phyloP scores from a whole-genome alignment of 2,888 invertebrate genomes.

The Cepaea hortensis region DNA sequence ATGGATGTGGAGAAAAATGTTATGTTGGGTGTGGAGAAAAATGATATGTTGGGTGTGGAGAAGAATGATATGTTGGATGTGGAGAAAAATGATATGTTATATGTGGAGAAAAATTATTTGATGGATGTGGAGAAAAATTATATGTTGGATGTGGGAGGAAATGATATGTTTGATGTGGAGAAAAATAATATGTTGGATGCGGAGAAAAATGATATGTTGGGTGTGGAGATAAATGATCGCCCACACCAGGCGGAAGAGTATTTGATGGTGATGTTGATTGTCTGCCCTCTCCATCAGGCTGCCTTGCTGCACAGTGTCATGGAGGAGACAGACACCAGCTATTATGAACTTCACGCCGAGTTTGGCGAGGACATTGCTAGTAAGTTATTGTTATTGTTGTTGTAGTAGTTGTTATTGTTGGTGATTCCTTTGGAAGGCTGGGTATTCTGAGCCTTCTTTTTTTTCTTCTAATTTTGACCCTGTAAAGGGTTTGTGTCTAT shows the following conservation, averaged over 20 bases:
- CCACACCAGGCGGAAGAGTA: too few relatives aligned
- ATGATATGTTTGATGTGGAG: too few relatives aligned
- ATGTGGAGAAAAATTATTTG: background rate
- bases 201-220: background rate
- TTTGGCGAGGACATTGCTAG: slow-evolving; percentile 82
- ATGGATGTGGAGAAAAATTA: background rate
- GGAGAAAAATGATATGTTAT: background rate
- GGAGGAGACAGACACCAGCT: slow-evolving; percentile 87
- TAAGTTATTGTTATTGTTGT: slow-evolving; percentile 48
- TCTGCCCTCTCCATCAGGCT: slow-evolving; percentile 79
- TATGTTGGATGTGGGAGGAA: too few relatives aligned
- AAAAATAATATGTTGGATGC: background rate
- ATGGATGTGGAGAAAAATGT: background rate
- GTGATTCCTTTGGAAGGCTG: too few relatives aligned
- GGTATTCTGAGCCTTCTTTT: too few relatives aligned
- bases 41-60: too few relatives aligned
- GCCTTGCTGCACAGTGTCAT: slow-evolving; percentile 89
- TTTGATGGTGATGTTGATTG: too few relatives aligned
- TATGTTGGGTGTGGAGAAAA: background rate
- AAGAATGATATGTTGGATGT: too few relatives aligned
- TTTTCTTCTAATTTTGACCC: too few relatives aligned
- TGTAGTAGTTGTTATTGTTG: too few relatives aligned
- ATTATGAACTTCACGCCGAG: slow-evolving; percentile 81
- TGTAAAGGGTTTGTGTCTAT: too few relatives aligned
- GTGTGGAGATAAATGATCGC: background rate